Conservation (phyloP, 2,888 invertebrate species). For the Onthophagus sagittarius region DNA sequence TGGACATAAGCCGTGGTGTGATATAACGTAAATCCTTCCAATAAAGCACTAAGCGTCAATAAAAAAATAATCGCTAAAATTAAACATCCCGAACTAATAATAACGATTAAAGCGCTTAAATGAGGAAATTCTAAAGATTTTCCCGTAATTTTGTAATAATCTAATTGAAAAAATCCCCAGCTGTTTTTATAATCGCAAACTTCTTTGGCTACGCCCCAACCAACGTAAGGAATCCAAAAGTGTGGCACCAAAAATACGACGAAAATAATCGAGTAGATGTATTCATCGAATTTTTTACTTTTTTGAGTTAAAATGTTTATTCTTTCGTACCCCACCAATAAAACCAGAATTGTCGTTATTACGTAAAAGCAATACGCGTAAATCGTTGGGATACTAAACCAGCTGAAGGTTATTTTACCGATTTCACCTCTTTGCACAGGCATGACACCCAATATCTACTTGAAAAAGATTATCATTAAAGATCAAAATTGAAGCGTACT, state of each 20-base stretch:
- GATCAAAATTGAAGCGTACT: background rate
- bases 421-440: conserved; percentile 50
- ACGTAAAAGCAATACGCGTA: conserved; percentile 65
- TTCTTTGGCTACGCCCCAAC: conserved; percentile 66
- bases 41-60: conserved; percentile 56
- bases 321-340: conserved; percentile 60
- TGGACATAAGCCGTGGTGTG: conserved; percentile 63
- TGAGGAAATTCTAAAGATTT: conserved; percentile 60
- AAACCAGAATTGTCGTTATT: conserved; percentile 55
- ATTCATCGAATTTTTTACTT: conserved; percentile 62
- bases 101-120: conserved; percentile 57
- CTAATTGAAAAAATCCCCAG: conserved; percentile 65
- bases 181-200: conserved; percentile 67
- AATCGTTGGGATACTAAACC: conserved; percentile 60
- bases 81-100: conserved; percentile 61
- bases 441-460: conserved; percentile 62
- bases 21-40: conserved; percentile 62
- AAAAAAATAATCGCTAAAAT: conserved; percentile 59
- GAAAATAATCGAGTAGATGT: conserved; percentile 65
- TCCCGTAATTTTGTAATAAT: conserved; percentile 50
- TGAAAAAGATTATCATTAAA: conserved; percentile 4
- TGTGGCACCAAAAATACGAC: conserved; percentile 64
- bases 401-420: conserved; percentile 59
- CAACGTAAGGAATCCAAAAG: conserved; percentile 67
- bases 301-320: conserved; percentile 58